phyloP scores from a whole-genome alignment of 2,888 invertebrate species.

The Ophion ventricosus region DNA sequence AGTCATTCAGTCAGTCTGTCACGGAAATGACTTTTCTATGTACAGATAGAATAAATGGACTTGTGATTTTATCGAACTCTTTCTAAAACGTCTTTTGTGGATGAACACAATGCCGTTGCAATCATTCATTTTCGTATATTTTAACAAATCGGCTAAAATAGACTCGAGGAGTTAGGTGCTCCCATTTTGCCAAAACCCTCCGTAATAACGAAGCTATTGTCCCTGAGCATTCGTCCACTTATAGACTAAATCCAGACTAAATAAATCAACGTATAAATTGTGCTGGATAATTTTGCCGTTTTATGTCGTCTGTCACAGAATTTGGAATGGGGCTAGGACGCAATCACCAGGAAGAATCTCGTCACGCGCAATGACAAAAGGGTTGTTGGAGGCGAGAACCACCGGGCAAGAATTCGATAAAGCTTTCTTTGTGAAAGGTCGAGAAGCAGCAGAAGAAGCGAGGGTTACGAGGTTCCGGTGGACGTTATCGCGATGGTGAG shows the following conservation, averaged over 20 bases:
- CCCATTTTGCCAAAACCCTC: not conserved
- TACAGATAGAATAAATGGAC: too few relatives aligned
- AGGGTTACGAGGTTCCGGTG: slow-evolving; percentile 72
- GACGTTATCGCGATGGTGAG: slow-evolving; percentile 77
- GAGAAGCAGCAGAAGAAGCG: slow-evolving; percentile 57
- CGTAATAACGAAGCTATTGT: slow-evolving; percentile 1
- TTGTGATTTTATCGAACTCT: too few relatives aligned
- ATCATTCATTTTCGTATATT: not conserved
- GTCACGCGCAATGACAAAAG: slow-evolving; percentile 54
- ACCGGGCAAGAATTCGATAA: slow-evolving; percentile 63
- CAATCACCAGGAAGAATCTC: slow-evolving; percentile 20
- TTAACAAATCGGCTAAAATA: not conserved
- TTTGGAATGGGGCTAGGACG: slow-evolving; percentile 12
- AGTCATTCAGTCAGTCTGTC: too few relatives aligned
- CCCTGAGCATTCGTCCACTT: not conserved
- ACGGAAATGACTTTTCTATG: too few relatives aligned
- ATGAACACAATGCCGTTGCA: not conserved
- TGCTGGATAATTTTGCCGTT: not conserved
- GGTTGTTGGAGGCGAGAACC: slow-evolving; percentile 38
- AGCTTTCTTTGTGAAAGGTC: slow-evolving; percentile 52
- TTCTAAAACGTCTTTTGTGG: too few relatives aligned
- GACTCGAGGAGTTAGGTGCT: not conserved
- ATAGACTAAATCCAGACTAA: not conserved
- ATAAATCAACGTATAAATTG: slow-evolving; percentile 21
- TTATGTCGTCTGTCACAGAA: slow-evolving; percentile 26